phyloP scores from a whole-genome alignment of 2,797 vertebrate species.

The Peromyscus melanophrys region DNA sequence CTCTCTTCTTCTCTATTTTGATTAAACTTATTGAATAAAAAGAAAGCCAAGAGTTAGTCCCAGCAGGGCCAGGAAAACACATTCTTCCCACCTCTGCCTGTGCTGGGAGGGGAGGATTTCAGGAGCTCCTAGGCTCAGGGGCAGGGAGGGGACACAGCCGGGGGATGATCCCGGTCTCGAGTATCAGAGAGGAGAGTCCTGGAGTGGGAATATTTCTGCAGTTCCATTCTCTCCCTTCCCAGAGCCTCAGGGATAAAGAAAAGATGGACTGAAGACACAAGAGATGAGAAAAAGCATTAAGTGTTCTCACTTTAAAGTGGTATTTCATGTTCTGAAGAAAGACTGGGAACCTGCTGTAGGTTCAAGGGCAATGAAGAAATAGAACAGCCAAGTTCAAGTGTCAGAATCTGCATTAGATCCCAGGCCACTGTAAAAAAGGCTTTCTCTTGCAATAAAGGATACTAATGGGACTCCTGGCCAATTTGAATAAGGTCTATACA shows the following conservation, averaged over 20 bases:
- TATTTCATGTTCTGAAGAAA: neutral
- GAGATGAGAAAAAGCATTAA: neutral
- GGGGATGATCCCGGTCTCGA: neutral
- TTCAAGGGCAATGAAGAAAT: conserved; percentile 13
- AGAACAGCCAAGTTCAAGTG: neutral
- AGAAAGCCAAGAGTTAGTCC: neutral
- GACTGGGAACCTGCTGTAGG: neutral
- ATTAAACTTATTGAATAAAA: conserved; percentile 6
- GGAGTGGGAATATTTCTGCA: neutral
- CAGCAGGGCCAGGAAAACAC: neutral
- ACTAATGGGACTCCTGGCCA: neutral
- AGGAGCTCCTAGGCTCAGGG: neutral
- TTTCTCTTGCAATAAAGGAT: neutral
- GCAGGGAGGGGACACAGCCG: neutral
- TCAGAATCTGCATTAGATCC: neutral
- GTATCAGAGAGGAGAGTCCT: neutral
- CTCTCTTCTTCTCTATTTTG: neutral
- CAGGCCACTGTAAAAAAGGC: neutral
- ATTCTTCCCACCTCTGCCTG: neutral
- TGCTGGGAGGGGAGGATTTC: neutral
- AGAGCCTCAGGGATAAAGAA: neutral
- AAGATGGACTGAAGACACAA: neutral
- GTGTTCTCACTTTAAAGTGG: neutral
- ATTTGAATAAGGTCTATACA: neutral
- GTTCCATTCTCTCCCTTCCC: neutral